Conservation (phyloP, 2,797 vertebrate genomes). For the Delichon dasypus region DNA sequence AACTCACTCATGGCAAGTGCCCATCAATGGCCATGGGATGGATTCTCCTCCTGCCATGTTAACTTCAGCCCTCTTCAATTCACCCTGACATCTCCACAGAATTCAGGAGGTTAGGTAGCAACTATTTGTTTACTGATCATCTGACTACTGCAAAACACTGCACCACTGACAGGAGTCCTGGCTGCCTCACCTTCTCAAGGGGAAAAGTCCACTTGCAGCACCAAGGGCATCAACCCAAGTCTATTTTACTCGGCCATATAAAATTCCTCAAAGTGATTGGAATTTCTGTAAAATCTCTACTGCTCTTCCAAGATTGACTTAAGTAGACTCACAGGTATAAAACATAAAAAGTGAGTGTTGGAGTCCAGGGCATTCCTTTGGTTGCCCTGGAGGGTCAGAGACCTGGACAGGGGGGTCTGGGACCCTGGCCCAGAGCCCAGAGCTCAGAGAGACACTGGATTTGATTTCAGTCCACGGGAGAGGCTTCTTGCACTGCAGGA, state of each 20-base stretch:
- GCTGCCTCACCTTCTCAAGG: neutral
- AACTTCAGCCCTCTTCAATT: neutral
- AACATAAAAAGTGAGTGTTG: neutral
- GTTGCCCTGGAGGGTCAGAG: too few relatives aligned
- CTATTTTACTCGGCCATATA: neutral
- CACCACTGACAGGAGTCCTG: neutral
- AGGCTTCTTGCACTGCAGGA: too few relatives aligned
- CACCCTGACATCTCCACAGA: neutral
- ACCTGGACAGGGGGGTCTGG: too few relatives aligned
- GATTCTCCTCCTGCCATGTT: neutral
- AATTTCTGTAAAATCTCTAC: neutral
- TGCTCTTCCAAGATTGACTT: neutral
- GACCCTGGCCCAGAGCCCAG: too few relatives aligned
- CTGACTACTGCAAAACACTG: neutral
- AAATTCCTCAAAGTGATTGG: neutral
- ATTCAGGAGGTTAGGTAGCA: neutral
- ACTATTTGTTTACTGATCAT: neutral
- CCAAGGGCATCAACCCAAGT: fast-evolving
- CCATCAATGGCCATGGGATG: fast-evolving
- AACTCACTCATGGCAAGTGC: neutral
- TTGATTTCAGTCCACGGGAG: too few relatives aligned
- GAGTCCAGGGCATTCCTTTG: too few relatives aligned
- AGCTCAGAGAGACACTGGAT: too few relatives aligned
- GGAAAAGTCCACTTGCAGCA: neutral
- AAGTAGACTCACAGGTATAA: neutral